phyloP scores from a whole-genome alignment of 1,140 invertebrate genomes.

The Drosophila pruinosa region DNA sequence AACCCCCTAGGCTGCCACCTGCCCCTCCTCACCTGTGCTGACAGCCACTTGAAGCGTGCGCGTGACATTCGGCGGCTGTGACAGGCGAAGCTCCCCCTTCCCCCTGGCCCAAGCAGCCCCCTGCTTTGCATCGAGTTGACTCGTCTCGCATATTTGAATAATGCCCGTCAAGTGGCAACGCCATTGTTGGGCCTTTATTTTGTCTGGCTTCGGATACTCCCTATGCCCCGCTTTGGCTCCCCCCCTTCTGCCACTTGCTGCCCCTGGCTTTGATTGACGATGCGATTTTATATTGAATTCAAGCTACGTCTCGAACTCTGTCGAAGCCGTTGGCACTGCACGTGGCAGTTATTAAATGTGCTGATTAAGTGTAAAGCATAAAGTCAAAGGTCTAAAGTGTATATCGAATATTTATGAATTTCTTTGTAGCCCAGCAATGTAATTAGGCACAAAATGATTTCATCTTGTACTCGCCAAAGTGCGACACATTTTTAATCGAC shows the following conservation, averaged over 20 bases:
- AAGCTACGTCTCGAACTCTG: slow-evolving; percentile 3
- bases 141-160: slow-evolving; percentile 59
- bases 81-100: slow-evolving; percentile 37
- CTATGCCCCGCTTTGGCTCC: neutral
- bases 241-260: slow-evolving; percentile 11
- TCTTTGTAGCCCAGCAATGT: neutral
- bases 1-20: neutral
- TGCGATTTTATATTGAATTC: slow-evolving; percentile 68
- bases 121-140: neutral
- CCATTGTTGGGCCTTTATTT: slow-evolving; percentile 47
- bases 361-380: slow-evolving; percentile 75
- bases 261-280: slow-evolving; percentile 63
- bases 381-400: slow-evolving; percentile 31
- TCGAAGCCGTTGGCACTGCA: slow-evolving; percentile 38
- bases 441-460: slow-evolving; percentile 69
- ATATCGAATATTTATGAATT: slow-evolving; percentile 72
- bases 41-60: slow-evolving; percentile 66
- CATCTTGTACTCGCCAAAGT: slow-evolving; percentile 16
- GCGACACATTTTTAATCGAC: slow-evolving; percentile 2
- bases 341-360: slow-evolving; percentile 75
- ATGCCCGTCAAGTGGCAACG: slow-evolving; percentile 69
- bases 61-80: slow-evolving; percentile 73
- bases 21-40: slow-evolving; percentile 23
- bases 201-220: slow-evolving; percentile 28
- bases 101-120: no score